Evolutionary conservation across 2,113 vertebrate genomes (phyloP), one percentile per base, ranked within the genome.

Genomic region (Sinocyclocheilus anophthalmus): DNA sequence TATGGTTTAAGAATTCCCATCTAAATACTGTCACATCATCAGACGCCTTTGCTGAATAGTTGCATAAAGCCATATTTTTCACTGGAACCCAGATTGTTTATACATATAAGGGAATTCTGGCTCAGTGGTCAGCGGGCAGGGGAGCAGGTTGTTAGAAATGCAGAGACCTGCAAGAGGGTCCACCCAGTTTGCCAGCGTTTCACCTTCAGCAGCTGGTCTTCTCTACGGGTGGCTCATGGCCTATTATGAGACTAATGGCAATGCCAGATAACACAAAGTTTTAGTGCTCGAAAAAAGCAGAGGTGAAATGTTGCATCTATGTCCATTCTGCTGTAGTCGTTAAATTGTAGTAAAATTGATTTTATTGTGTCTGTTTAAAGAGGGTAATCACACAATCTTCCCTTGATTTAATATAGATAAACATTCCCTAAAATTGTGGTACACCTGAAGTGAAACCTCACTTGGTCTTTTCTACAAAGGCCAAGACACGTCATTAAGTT

Each of bases 71-170:
- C n/a, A 45, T 22, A 75, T 12, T 16, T 45, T 24, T 75, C 72
- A 76, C n/a, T 48, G 72, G n/a, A n/a, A 75, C 22, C n/a, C 42
- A 75, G 42, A 75, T 75, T 24, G 22, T 75, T 22, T 24, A 50
- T 76, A n/a, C 39, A 48, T 75, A n/a, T n/a, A 24, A 24, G 72
- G 69, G n/a, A 76, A 76, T 48, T 76, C 72, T 48, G 72, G 72
- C 72, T 48, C 72, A 26, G 48, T 33, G 20, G 20, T 33, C 76
- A 80, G 33, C 12, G 55, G 33, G 30, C 5, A 20, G 61, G 77
- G 30, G 53, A 59, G 76, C 53, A 59, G 53, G 53, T 59, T n/a
- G 30, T 45, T 13, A 63, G 77, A 18, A 81, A 65, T 7, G n/a
- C 33, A 26, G 59, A 81, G 59, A 42, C 18, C 22, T 48, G n/a